Evolutionary conservation across 2,888 invertebrate species (phyloP).

Genomic region (Heliconius hortense): DNA sequence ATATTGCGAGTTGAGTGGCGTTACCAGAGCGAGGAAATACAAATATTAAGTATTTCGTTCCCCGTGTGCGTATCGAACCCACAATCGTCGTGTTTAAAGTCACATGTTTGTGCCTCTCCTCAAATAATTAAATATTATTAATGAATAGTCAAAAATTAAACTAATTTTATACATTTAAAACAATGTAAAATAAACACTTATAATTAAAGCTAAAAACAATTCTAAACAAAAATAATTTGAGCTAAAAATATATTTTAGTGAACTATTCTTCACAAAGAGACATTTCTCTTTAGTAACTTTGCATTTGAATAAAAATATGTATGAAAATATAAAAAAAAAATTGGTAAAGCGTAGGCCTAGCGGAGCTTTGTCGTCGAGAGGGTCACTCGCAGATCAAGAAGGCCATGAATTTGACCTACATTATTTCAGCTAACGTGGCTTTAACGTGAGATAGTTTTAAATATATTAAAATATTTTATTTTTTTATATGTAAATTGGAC

Average conservation of each 20-base stretch:
- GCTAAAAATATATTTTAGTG: not conserved
- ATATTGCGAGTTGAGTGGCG: too few relatives aligned
- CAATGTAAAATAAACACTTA: not conserved
- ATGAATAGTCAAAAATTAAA: not conserved
- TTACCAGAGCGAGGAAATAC: too few relatives aligned
- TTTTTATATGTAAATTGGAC: not conserved
- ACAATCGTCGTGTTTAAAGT: not conserved
- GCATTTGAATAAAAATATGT: slow-evolving; percentile 18
- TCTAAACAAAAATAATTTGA: not conserved
- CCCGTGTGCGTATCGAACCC: too few relatives aligned
- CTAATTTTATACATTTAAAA: not conserved
- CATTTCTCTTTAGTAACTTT: slow-evolving; percentile 5
- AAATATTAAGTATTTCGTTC: too few relatives aligned
- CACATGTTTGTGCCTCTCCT: not conserved
- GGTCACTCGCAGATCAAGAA: slow-evolving; percentile 32
- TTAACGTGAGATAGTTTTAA: slow-evolving; percentile 21
- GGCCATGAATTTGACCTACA: slow-evolving; percentile 33
- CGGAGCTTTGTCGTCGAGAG: slow-evolving; percentile 25
- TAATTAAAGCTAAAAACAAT: not conserved
- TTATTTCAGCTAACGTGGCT: slow-evolving; percentile 29
- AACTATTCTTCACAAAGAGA: slow-evolving; percentile 10
- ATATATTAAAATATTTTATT: slow-evolving; percentile 6
- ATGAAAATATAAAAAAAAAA: slow-evolving; percentile 10
- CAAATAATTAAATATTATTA: not conserved
- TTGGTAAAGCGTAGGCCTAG: slow-evolving; percentile 24